Percentiles rank a stretch among this genome's conserved stretches.
Evolutionary conservation across 2,888 invertebrate species (phyloP).

Genomic region (Clistopyga incitator): DNA sequence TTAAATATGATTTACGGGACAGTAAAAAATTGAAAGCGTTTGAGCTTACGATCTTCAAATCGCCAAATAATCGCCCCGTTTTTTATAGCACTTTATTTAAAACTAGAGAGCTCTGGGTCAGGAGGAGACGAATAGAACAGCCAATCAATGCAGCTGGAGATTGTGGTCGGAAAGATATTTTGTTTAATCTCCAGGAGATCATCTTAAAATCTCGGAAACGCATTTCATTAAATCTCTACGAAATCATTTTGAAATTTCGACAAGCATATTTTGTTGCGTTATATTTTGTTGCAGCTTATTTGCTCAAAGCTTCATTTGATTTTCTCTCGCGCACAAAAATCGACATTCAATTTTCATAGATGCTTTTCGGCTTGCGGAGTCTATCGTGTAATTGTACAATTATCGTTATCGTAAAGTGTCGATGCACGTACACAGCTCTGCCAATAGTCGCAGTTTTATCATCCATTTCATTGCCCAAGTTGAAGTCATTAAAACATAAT

Average conservation of each 20-base stretch:
- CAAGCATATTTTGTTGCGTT: background rate
- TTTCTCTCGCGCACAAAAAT: constrained; percentile 1
- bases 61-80: background rate
- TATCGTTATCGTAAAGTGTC: background rate
- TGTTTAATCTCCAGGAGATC: background rate
- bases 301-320: constrained; percentile 13
- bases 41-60: background rate
- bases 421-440: constrained; percentile 2
- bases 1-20: too few species aligned
- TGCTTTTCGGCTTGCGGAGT: constrained; percentile 11
- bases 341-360: background rate
- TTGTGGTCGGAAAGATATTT: background rate
- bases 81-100: background rate
- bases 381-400: background rate
- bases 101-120: background rate
- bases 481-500: background rate
- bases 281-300: constrained; percentile 11
- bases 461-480: background rate
- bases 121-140: background rate
- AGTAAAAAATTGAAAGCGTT: too few species aligned
- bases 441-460: constrained; percentile 7
- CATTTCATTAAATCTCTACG: background rate
- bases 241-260: background rate
- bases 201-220: background rate
- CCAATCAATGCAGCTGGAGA: background rate